phyloP scores from a whole-genome alignment of 30 jellyfish, hydroid and myxozoan species.

The Turritopsis dohrnii region DNA sequence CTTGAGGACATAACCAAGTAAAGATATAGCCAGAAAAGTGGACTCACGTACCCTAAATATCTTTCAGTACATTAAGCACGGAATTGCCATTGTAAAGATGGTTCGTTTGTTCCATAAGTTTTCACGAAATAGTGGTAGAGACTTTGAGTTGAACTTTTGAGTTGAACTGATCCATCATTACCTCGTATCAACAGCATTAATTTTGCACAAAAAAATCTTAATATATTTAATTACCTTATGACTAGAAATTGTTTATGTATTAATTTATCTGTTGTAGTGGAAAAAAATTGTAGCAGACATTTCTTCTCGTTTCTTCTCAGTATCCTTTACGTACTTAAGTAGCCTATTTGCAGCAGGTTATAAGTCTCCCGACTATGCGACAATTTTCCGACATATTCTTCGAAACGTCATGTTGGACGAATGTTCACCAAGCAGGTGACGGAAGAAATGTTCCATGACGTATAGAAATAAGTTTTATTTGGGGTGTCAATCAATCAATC shows the following conservation, averaged over 20 bases:
- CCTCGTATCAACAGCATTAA: background rate
- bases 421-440: too few species aligned
- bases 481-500: too few species aligned
- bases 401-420: too few species aligned
- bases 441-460: too few species aligned
- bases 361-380: too few species aligned
- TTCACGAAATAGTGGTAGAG: background rate
- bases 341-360: too few species aligned
- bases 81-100: background rate
- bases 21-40: background rate
- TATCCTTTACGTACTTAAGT: too few species aligned
- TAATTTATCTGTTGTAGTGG: background rate
- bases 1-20: background rate
- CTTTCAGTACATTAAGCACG: background rate
- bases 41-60: background rate
- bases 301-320: too few species aligned
- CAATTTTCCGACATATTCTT: too few species aligned
- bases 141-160: background rate
- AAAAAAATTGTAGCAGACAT: background rate
- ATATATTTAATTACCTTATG: background rate
- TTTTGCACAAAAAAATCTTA: background rate
- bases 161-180: background rate
- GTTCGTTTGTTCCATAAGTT: background rate
- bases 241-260: background rate
- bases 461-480: too few species aligned